Percentiles rank a stretch among this genome's conserved stretches.
phyloP scores from a whole-genome alignment of 2,113 vertebrate species.

The Scatophagus argus region DNA sequence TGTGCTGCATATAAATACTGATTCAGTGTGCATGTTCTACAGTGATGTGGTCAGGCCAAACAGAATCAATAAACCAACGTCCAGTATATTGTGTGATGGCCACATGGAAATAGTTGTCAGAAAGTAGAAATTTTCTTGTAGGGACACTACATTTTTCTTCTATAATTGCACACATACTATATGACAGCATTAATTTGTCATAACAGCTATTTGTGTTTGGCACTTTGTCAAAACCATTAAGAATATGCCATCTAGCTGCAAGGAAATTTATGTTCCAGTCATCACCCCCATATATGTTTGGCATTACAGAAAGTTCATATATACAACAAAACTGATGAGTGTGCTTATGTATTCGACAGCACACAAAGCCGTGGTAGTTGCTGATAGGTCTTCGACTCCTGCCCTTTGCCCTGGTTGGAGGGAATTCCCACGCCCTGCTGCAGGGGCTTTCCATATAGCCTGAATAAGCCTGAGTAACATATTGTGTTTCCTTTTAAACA shows the following conservation, averaged over 20 bases:
- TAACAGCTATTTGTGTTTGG: not conserved
- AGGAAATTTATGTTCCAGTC: constrained; percentile 5
- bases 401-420: constrained; percentile 25
- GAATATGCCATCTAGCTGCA: not conserved
- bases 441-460: constrained; percentile 42
- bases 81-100: not conserved
- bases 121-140: not conserved
- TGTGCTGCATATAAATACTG: not conserved
- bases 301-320: not conserved
- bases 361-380: constrained; percentile 1
- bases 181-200: not conserved
- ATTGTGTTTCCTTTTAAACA: constrained; percentile 57
- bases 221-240: not conserved
- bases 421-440: constrained; percentile 58
- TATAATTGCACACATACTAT: not conserved
- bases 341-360: not conserved
- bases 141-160: not conserved
- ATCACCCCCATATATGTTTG: constrained; percentile 10
- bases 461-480: constrained; percentile 40
- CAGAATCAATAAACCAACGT: not conserved
- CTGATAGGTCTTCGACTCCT: not conserved
- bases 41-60: not conserved
- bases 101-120: not conserved
- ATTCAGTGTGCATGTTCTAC: not conserved
- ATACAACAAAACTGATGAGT: constrained; percentile 7